phyloP scores from a whole-genome alignment of 1,140 invertebrate genomes.

The Agraylea sexmaculata region DNA sequence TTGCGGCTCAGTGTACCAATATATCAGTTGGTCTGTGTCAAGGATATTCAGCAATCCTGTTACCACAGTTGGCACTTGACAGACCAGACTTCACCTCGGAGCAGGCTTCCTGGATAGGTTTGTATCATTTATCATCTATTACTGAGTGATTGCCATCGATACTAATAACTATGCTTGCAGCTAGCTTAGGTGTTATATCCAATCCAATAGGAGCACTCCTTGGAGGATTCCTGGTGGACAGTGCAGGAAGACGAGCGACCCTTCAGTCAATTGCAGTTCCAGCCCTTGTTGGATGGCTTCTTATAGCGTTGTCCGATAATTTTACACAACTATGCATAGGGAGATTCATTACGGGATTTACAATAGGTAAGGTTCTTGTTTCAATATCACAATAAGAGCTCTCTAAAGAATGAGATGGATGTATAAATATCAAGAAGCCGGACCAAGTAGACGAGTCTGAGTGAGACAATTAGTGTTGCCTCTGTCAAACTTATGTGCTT shows the following conservation, averaged over 20 bases:
- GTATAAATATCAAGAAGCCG: no score
- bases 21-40: constrained; percentile 63
- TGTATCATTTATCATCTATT: constrained; percentile 23
- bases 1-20: constrained; percentile 58
- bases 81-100: constrained; percentile 44
- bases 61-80: constrained; percentile 49
- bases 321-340: constrained; percentile 52
- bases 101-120: constrained; percentile 59
- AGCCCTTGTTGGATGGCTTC: constrained; percentile 61
- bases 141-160: not conserved
- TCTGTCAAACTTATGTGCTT: no score
- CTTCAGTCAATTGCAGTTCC: constrained; percentile 61
- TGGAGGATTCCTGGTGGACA: constrained; percentile 54
- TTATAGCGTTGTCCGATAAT: constrained; percentile 51
- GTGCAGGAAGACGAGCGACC: constrained; percentile 55
- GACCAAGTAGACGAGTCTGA: no score
- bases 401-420: constrained; percentile 5
- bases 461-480: no score
- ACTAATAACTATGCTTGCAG: constrained; percentile 32
- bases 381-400: not conserved
- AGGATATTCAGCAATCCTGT: constrained; percentile 59
- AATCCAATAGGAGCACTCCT: constrained; percentile 58
- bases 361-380: constrained; percentile 41
- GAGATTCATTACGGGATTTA: constrained; percentile 60
- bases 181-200: constrained; percentile 57